Percentiles rank a stretch among this genome's conserved stretches.
Evolutionary conservation across 2,113 vertebrate genomes (phyloP).

Genomic region (Petaurus breviceps): DNA sequence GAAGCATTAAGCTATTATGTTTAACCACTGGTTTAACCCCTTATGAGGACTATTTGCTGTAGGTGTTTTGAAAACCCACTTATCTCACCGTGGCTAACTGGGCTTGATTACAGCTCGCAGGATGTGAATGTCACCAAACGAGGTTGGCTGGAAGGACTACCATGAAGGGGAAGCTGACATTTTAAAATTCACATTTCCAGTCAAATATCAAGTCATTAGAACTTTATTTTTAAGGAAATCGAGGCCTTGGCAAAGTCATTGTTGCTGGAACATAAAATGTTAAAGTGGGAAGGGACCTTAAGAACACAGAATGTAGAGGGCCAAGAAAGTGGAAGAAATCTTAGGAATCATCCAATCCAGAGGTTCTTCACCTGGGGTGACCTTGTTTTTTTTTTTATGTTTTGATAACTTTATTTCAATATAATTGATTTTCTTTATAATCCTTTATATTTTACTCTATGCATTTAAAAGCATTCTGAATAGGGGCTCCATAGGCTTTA

Average conservation of each 20-base stretch:
- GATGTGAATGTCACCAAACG: background rate
- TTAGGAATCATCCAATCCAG: background rate
- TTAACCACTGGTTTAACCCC: slow-evolving; percentile 82
- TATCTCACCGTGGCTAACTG: slow-evolving; percentile 49
- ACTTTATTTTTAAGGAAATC: slow-evolving; percentile 9
- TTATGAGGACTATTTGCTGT: slow-evolving; percentile 51
- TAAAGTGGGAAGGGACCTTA: background rate
- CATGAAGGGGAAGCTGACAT: slow-evolving; percentile 62
- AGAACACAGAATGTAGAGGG: background rate
- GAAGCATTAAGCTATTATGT: slow-evolving; percentile 81
- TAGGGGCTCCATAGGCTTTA: background rate
- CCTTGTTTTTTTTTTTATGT: background rate
- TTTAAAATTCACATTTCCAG: slow-evolving; percentile 22
- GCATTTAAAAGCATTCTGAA: background rate
- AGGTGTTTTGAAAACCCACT: slow-evolving; percentile 44
- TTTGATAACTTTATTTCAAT: background rate
- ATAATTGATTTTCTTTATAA: background rate
- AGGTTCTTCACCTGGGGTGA: background rate
- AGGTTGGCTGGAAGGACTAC: slow-evolving; percentile 6
- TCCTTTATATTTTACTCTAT: background rate
- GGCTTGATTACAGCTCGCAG: background rate
- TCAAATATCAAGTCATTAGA: background rate
- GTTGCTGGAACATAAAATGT: background rate
- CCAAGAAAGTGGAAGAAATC: background rate
- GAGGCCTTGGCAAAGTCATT: background rate